A percentile compares a stretch with the other conserved stretches of the same genome.
These are phyloP conservation scores for Salvelinus namaycush DNA, from an alignment of 2,113 vertebrate genomes.

Conservation along the genomic window DNA sequence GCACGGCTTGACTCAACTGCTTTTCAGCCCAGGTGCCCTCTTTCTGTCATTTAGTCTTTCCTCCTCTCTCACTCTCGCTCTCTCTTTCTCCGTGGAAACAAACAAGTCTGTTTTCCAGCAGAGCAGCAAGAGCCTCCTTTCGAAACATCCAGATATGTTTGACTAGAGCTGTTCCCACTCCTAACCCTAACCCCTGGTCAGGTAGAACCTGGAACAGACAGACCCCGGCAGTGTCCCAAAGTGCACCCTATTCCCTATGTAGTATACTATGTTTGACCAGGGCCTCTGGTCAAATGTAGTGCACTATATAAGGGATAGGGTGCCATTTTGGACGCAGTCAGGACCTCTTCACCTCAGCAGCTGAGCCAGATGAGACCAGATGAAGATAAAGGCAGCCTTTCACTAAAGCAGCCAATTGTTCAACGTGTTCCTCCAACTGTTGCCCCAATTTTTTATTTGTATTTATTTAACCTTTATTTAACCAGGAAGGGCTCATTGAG, in stretches of 20 bases:
- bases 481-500: too few species aligned
- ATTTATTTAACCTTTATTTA: too few species aligned
- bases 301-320: too few species aligned
- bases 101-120: conserved; percentile 29
- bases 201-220: conserved; percentile 16
- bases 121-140: conserved; percentile 9
- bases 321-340: too few species aligned
- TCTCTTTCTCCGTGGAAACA: conserved; percentile 7
- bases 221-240: too few species aligned
- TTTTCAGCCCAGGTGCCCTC: conserved; percentile 3
- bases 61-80: too few species aligned
- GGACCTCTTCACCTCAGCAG: neutral
- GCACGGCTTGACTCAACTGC: neutral
- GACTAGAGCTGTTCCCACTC: conserved; percentile 45
- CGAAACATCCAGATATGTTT: conserved; percentile 61
- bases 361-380: neutral
- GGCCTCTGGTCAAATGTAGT: too few species aligned
- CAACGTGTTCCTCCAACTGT: neutral
- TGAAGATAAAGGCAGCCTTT: neutral
- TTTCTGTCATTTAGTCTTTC: too few species aligned
- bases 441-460: neutral
- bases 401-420: neutral
- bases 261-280: too few species aligned
- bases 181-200: neutral
- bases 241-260: too few species aligned